Conservation (phyloP, 2,888 invertebrate species). For the Orthosia gothica region DNA sequence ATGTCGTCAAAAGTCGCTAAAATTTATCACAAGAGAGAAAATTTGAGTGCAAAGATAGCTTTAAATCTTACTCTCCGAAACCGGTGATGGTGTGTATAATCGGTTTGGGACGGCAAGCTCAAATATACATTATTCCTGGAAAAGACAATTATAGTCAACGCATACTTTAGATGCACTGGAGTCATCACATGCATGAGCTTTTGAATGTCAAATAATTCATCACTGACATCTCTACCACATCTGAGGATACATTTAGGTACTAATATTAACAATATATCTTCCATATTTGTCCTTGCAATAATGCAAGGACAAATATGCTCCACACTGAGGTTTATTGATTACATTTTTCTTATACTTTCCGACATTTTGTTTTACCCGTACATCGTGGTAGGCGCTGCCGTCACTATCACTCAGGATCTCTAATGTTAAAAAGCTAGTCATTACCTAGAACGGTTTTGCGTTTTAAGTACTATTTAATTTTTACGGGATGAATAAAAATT, state of each 20-base stretch:
- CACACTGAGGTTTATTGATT: background rate
- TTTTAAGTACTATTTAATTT: background rate
- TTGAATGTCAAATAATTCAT: constrained; percentile 1
- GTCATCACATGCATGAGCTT: background rate
- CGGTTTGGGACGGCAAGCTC: background rate
- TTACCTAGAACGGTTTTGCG: background rate
- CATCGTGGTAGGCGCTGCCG: background rate
- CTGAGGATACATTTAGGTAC: background rate
- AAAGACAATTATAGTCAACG: background rate
- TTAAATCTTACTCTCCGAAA: background rate
- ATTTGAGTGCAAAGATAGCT: background rate
- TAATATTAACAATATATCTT: background rate
- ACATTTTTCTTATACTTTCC: background rate
- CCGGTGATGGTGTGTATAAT: background rate
- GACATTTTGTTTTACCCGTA: background rate
- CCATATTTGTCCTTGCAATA: background rate
- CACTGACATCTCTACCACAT: background rate
- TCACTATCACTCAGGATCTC: background rate
- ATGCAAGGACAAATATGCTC: background rate
- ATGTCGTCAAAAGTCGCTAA: too few species aligned
- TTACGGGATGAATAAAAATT: too few species aligned
- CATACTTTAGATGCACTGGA: background rate
- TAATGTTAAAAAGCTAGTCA: background rate
- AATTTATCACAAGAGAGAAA: too few species aligned
- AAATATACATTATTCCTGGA: background rate